Percentiles rank a stretch among this genome's conserved stretches.
Evolutionary conservation across 2,113 vertebrate species (phyloP).

Genomic region (Prunella himalayana): DNA sequence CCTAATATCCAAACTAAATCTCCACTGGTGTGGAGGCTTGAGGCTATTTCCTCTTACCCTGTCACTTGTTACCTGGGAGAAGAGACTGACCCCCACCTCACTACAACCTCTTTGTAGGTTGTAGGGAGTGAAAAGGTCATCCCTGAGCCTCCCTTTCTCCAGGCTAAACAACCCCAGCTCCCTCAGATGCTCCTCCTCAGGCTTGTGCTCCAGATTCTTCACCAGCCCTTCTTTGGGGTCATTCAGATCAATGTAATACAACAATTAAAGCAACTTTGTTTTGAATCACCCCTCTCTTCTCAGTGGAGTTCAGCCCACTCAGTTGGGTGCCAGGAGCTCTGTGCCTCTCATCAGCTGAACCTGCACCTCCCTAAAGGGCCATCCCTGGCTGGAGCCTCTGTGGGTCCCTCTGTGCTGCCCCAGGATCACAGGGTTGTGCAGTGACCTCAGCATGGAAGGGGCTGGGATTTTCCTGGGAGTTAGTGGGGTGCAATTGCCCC

Average conservation of each 20-base stretch:
- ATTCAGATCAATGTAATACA: neutral
- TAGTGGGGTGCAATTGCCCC: neutral
- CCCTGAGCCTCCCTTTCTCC: neutral
- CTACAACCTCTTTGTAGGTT: neutral
- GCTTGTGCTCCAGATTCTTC: neutral
- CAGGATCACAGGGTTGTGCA: accelerated
- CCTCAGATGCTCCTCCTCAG: neutral
- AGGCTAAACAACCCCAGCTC: neutral
- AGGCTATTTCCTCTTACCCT: neutral
- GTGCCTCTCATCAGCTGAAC: neutral
- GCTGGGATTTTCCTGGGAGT: neutral
- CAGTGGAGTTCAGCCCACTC: neutral
- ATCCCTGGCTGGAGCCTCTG: neutral
- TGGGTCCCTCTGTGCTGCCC: neutral
- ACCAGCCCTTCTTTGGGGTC: neutral
- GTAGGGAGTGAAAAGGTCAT: neutral
- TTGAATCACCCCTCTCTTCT: neutral
- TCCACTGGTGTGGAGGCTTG: neutral
- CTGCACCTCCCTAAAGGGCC: neutral
- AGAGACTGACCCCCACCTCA: neutral
- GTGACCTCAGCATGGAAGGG: neutral
- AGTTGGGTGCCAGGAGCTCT: neutral
- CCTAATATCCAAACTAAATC: neutral
- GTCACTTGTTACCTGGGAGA: accelerated
- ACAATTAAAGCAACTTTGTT: neutral